These are phyloP conservation scores for Drosophila lutescens DNA, from an alignment of 2,888 invertebrate genomes.

Conservation along the genomic window DNA sequence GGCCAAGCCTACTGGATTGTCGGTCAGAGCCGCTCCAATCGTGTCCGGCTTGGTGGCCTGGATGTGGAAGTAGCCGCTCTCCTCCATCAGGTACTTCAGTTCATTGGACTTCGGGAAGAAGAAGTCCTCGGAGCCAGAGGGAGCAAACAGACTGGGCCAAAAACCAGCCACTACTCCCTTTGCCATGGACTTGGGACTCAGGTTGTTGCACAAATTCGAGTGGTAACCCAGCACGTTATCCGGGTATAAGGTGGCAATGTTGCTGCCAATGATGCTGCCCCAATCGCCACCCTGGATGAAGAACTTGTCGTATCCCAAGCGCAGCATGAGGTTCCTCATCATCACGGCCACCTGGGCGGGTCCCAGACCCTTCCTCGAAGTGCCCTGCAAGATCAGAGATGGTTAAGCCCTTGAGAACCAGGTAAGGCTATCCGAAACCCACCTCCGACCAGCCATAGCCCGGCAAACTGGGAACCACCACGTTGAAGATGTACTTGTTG, in stretches of 20 bases:
- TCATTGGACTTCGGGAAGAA: constrained; percentile 84
- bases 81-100: constrained; percentile 79
- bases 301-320: constrained; percentile 88
- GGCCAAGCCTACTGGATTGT: constrained; percentile 91
- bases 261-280: constrained; percentile 88
- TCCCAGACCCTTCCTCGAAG: constrained; percentile 78
- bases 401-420: background rate
- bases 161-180: constrained; percentile 85
- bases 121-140: constrained; percentile 84
- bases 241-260: constrained; percentile 88
- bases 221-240: constrained; percentile 86
- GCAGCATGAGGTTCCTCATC: constrained; percentile 88
- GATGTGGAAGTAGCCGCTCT: constrained; percentile 89
- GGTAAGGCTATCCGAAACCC: background rate
- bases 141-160: constrained; percentile 86
- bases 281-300: constrained; percentile 93
- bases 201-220: constrained; percentile 86
- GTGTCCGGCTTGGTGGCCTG: constrained; percentile 96
- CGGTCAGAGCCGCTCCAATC: constrained; percentile 86
- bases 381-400: constrained; percentile 80
- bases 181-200: constrained; percentile 77
- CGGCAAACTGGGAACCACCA: constrained; percentile 86
- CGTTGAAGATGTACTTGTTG: constrained; percentile 86
- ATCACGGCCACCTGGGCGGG: constrained; percentile 86
- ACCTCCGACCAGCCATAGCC: constrained; percentile 85